Evolutionary conservation across 53 echinoderm and acorn worm species (phyloP).

Genomic region (Antedon mediterranea): DNA sequence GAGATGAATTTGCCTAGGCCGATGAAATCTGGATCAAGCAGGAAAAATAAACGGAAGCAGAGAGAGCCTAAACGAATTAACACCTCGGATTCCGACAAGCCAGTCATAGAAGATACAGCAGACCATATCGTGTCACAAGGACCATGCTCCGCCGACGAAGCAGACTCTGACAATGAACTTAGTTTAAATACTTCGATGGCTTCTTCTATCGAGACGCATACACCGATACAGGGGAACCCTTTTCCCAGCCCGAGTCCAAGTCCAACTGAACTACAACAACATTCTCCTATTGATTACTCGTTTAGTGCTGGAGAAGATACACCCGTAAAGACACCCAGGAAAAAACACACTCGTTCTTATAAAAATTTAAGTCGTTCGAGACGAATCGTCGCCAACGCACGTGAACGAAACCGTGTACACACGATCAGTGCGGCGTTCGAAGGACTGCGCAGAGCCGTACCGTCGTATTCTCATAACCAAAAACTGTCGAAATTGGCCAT

Average conservation of each 20-base stretch:
- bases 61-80: constrained; percentile 67
- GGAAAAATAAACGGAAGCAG: constrained; percentile 64
- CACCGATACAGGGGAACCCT: constrained; percentile 2
- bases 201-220: background rate
- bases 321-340: background rate
- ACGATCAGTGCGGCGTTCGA: constrained; percentile 98
- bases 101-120: background rate
- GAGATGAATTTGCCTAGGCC: background rate
- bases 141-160: constrained; percentile 11
- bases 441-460: constrained; percentile 83
- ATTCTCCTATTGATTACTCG: background rate
- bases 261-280: constrained; percentile 12
- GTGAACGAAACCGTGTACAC: constrained; percentile 88
- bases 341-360: constrained; percentile 32
- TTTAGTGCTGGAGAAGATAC: constrained; percentile 5
- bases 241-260: constrained; percentile 4
- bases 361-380: constrained; percentile 75
- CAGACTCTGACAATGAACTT: constrained; percentile 19
- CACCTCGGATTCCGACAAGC: background rate
- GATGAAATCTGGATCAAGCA: constrained; percentile 1
- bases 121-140: constrained; percentile 7
- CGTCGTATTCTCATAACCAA: constrained; percentile 96
- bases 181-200: background rate
- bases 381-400: constrained; percentile 84
- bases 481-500: constrained; percentile 97